Evolutionary conservation across 2,113 vertebrate species (phyloP), one percentile per base, ranked within the genome.

Genomic region (Pterocles orientalis): DNA sequence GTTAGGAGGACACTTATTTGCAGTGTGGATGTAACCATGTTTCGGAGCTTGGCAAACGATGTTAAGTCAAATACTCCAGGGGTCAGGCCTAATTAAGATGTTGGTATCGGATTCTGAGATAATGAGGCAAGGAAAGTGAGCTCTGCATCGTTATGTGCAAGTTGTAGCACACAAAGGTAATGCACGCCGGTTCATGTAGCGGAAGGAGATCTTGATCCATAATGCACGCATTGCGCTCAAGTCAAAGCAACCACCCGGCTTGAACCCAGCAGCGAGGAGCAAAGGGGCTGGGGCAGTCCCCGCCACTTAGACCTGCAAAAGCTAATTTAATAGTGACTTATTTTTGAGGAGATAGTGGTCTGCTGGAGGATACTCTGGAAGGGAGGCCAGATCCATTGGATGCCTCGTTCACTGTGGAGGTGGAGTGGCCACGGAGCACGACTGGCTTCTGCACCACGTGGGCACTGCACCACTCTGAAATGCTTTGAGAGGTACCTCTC

Each of bases 51-150:
- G 94, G 78, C 0, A 7, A 69, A 72, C 7, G 47, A 79, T 89
- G 48, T 65, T 53, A 79, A 82, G 61, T 65, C 57, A 61, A 95
- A 93, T 88, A 79, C 94, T 76, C 91, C 34, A 56, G 86, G 66
- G 91, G 84, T 95, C 73, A 87, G 77, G 41, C 48, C 85, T 95
- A 90, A 96, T 96, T 92, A 95, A 92, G 94, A 83, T 47, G 72
- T 86, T 78, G 82, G 76, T 75, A 75, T 93, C 3, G 0, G 80
- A 90, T 86, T 64, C 72, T 48, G 50, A 83, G 61, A 39, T 88
- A 86, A 96, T 89, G 83, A 83, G 19, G 57, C 39, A 45, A 34
- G 69, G 72, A 53, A 88, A 94, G 72, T 10, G 86, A 93, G 76
- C 69, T 81, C 69, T 21, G 6, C 43, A 25, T 82, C 2, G 0